Conservation (phyloP, 2,797 vertebrate species). For the Aratinga solstitialis region DNA sequence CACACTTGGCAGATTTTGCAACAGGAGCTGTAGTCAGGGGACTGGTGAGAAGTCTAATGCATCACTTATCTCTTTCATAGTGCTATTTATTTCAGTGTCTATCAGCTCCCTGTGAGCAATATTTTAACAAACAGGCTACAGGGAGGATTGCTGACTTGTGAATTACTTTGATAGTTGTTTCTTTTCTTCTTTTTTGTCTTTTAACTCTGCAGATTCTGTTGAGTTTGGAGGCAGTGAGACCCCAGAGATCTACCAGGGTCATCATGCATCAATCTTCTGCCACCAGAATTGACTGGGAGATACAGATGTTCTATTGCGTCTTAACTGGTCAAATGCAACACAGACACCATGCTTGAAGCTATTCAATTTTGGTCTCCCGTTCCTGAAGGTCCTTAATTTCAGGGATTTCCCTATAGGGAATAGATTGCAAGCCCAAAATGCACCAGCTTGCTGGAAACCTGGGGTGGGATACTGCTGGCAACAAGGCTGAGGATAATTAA, state of each 20-base stretch:
- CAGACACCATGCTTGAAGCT: neutral
- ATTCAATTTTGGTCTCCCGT: neutral
- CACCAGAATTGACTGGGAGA: neutral
- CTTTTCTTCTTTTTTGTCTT: neutral
- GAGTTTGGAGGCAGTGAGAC: neutral
- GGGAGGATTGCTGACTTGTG: neutral
- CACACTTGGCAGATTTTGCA: neutral
- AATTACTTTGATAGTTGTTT: neutral
- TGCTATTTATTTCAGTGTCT: neutral
- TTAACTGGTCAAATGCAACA: neutral
- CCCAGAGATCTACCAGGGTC: neutral
- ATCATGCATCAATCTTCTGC: neutral
- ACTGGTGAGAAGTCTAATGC: slow-evolving; percentile 18
- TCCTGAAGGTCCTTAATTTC: neutral
- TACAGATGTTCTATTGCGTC: neutral
- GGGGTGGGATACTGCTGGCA: neutral
- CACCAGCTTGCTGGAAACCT: neutral
- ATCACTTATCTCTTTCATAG: neutral
- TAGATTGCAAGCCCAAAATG: neutral
- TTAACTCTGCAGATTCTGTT: neutral
- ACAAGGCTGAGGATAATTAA: neutral
- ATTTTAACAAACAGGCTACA: neutral
- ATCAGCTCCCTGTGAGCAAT: neutral
- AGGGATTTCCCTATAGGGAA: neutral
- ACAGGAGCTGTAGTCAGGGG: neutral